Percentiles rank a stretch among this genome's conserved stretches.
Conservation (phyloP, 1,140 invertebrate species). For the Copidosoma floridanum region DNA sequence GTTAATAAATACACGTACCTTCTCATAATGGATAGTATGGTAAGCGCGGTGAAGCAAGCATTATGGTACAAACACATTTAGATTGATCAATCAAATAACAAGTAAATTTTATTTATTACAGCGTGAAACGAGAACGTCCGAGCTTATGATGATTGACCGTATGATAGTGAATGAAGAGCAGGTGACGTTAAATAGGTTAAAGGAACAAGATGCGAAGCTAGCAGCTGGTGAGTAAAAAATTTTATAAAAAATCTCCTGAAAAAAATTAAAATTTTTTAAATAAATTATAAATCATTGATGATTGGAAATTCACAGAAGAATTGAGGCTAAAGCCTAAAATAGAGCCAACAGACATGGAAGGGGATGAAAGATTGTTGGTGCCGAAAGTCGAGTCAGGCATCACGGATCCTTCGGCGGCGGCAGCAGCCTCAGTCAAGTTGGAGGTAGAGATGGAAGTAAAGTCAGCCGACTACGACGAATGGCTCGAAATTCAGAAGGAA, state of each 20-base stretch:
- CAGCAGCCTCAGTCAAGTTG: conserved; percentile 50
- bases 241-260: background rate
- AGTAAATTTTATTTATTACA: conserved; percentile 43
- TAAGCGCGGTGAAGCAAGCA: conserved; percentile 72
- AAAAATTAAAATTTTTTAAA: background rate
- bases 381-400: conserved; percentile 49
- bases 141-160: conserved; percentile 71
- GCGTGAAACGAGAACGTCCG: conserved; percentile 67
- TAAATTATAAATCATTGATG: conserved; percentile 46
- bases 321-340: background rate
- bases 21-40: conserved; percentile 81
- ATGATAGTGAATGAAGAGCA: conserved; percentile 70
- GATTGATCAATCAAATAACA: conserved; percentile 21
- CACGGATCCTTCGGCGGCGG: conserved; percentile 37
- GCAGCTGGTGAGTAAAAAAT: conserved; percentile 40
- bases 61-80: background rate
- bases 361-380: conserved; percentile 43
- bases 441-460: conserved; percentile 53
- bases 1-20: conserved; percentile 77
- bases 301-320: conserved; percentile 28
- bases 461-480: conserved; percentile 64
- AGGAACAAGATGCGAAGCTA: conserved; percentile 51
- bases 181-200: conserved; percentile 60
- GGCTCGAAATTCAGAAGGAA: conserved; percentile 69
- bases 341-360: conserved; percentile 37